phyloP scores from a whole-genome alignment of 2,797 vertebrate genomes.

The Phataginus tetradactyla region DNA sequence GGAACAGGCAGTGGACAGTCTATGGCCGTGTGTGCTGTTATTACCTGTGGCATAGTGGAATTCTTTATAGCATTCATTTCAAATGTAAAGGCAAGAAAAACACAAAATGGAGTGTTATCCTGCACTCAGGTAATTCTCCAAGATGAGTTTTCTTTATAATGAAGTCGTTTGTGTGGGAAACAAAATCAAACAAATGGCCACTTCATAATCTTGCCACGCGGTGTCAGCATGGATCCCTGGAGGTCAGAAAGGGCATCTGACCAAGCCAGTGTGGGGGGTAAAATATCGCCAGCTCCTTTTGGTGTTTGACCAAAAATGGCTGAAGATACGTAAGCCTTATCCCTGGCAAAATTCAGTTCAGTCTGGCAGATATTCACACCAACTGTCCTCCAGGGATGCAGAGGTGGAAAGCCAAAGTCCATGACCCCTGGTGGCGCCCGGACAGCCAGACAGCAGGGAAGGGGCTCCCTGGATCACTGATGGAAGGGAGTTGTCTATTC shows the following conservation, averaged over 20 bases:
- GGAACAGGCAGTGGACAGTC: conserved; percentile 57
- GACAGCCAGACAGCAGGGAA: background rate
- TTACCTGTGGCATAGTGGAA: conserved; percentile 57
- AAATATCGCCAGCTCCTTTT: background rate
- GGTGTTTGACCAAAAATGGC: background rate
- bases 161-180: background rate
- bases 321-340: background rate
- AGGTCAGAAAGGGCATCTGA: background rate
- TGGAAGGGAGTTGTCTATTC: background rate
- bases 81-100: conserved; percentile 1
- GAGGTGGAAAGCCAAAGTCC: background rate
- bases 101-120: background rate
- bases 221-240: background rate
- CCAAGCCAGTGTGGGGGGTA: background rate
- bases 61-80: conserved; percentile 39
- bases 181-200: background rate
- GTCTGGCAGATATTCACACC: background rate
- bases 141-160: background rate
- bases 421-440: no score
- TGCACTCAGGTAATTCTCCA: background rate
- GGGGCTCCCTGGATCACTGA: background rate
- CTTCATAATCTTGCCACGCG: background rate
- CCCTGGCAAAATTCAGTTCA: background rate
- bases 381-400: background rate
- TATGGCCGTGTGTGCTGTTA: conserved; percentile 48